Evolutionary conservation across 2,888 invertebrate species (phyloP).

Genomic region (Clitarchus hookeri): DNA sequence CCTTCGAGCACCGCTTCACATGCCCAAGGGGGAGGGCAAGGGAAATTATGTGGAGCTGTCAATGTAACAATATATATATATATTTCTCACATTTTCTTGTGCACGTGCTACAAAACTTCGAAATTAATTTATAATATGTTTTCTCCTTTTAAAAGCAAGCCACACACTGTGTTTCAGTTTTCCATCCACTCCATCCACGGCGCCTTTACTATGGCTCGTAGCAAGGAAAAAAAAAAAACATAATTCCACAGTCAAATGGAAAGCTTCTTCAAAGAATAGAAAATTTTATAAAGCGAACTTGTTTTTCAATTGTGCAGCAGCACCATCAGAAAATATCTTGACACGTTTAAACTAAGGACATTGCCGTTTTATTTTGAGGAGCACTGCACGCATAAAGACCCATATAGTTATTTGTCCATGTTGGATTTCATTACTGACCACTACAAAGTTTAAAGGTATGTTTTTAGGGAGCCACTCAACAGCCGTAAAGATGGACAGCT

Average conservation of each 20-base stretch:
- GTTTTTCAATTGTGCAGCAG: background rate
- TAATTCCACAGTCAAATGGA: background rate
- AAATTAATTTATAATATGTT: background rate
- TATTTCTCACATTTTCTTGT: too few relatives aligned
- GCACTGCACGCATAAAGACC: background rate
- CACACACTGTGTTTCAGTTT: background rate
- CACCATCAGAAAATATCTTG: background rate
- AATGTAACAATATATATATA: too few relatives aligned
- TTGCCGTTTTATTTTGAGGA: background rate
- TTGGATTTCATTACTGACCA: background rate
- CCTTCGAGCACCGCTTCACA: too few relatives aligned
- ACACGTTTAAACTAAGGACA: background rate
- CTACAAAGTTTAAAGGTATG: background rate
- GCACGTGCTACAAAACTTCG: too few relatives aligned
- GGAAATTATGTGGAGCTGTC: too few relatives aligned
- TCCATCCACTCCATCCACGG: background rate
- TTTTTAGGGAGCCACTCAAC: background rate
- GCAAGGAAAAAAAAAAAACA: background rate
- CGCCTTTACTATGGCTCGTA: background rate
- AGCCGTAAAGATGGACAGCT: background rate
- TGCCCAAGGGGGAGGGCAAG: too few relatives aligned
- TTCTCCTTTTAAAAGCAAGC: background rate
- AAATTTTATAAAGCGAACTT: background rate
- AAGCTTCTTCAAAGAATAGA: background rate
- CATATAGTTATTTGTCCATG: background rate